Evolutionary conservation across 2,113 vertebrate species (phyloP).

Genomic region (Apodemus sylvaticus): DNA sequence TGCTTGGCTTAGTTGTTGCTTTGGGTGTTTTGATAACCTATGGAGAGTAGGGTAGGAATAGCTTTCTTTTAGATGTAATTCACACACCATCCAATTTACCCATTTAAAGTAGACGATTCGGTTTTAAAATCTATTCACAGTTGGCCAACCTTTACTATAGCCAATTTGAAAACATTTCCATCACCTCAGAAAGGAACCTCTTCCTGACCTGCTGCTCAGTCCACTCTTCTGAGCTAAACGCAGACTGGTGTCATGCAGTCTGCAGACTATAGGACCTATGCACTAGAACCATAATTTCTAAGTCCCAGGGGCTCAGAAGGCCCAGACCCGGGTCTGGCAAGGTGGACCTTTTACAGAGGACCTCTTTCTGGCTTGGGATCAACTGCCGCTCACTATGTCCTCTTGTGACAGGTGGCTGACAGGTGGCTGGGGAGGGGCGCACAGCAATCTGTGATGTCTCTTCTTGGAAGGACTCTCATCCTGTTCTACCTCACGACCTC

Average conservation of each 20-base stretch:
- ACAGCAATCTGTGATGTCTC: neutral
- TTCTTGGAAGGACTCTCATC: neutral
- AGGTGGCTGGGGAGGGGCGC: neutral
- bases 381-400: neutral
- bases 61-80: neutral
- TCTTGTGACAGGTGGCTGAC: neutral
- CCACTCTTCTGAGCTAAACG: neutral
- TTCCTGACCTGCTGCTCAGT: neutral
- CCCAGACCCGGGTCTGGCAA: neutral
- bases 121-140: neutral
- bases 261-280: neutral
- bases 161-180: conserved; percentile 20
- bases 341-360: neutral
- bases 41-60: no score
- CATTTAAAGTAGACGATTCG: neutral
- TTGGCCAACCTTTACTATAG: neutral
- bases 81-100: neutral
- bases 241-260: neutral
- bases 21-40: neutral
- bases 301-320: neutral
- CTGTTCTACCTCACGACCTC: neutral
- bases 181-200: neutral
- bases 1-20: neutral
- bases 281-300: neutral
- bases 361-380: neutral